Conservation (phyloP, 1,140 invertebrate species). For the Hycleus phaleratus region DNA sequence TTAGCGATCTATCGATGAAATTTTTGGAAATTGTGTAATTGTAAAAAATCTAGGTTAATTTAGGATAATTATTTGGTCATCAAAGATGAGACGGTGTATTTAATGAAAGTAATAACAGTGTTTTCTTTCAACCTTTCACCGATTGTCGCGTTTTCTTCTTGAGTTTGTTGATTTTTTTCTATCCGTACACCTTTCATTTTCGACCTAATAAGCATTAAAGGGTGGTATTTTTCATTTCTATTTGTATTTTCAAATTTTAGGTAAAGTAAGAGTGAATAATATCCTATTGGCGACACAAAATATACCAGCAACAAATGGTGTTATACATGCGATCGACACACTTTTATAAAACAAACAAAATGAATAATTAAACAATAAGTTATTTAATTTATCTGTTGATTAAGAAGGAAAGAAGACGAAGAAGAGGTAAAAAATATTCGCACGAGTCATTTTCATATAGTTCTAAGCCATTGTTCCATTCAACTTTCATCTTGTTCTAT, state of each 20-base stretch:
- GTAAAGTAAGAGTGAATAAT: conserved; percentile 73
- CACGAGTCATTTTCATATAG: conserved; percentile 4
- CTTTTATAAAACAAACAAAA: conserved; percentile 47
- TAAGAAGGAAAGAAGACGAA: too few species aligned
- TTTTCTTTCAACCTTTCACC: not conserved
- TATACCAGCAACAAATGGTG: conserved; percentile 80
- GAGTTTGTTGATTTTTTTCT: too few species aligned
- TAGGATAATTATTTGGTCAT: too few species aligned
- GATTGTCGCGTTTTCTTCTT: not conserved
- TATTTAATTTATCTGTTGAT: not conserved
- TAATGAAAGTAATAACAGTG: not conserved
- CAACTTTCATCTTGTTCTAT: conserved; percentile 5
- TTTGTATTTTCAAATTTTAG: conserved; percentile 43
- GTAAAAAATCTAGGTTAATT: too few species aligned
- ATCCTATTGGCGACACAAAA: conserved; percentile 69
- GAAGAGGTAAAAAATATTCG: too few species aligned
- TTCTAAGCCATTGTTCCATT: conserved; percentile 1
- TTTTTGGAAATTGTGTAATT: too few species aligned
- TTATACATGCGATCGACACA: conserved; percentile 76
- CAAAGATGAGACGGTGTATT: not conserved
- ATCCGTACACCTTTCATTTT: not conserved
- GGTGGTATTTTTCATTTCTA: conserved; percentile 12
- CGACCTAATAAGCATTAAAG: not conserved
- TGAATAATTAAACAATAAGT: not conserved
- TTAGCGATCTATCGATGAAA: too few species aligned